Percentiles rank a stretch among this genome's conserved stretches.
Evolutionary conservation across 2,888 invertebrate species (phyloP).

Genomic region (Cantharis lateralis): DNA sequence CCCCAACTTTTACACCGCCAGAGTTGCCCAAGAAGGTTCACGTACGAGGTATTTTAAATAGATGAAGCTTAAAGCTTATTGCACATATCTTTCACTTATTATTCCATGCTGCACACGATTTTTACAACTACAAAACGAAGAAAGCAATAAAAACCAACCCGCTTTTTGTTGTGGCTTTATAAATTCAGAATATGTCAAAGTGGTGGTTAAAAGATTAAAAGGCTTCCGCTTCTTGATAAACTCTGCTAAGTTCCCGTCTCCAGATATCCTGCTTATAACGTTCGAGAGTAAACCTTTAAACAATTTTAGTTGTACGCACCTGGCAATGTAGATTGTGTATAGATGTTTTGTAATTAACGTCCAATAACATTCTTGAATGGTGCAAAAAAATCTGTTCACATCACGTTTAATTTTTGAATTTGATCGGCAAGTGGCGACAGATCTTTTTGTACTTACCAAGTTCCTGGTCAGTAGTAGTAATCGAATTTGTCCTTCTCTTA

Average conservation of each 20-base stretch:
- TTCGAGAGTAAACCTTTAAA: slow-evolving; percentile 12
- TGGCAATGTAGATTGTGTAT: slow-evolving; percentile 23
- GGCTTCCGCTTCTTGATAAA: slow-evolving; percentile 47
- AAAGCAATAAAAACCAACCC: slow-evolving; percentile 10
- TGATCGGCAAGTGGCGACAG: not conserved
- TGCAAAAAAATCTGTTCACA: not conserved
- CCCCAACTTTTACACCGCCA: slow-evolving; percentile 98
- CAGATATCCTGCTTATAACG: slow-evolving; percentile 18
- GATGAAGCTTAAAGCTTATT: slow-evolving; percentile 18
- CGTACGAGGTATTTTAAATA: slow-evolving; percentile 77
- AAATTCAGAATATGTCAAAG: not conserved
- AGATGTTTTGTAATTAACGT: not conserved
- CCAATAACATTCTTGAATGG: not conserved
- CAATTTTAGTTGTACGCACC: slow-evolving; percentile 22
- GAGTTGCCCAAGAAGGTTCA: slow-evolving; percentile 99
- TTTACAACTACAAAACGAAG: not conserved
- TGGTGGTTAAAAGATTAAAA: slow-evolving; percentile 14
- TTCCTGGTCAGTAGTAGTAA: not conserved
- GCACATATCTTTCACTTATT: slow-evolving; percentile 12
- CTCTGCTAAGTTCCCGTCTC: slow-evolving; percentile 41
- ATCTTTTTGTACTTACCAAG: not conserved
- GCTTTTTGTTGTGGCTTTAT: not conserved
- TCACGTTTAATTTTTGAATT: too few species aligned
- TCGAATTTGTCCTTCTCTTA: slow-evolving; percentile 49
- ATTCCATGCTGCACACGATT: slow-evolving; percentile 23